Evolutionary conservation across 2,888 invertebrate genomes (phyloP).

Genomic region (Lasioglossum villosulum): DNA sequence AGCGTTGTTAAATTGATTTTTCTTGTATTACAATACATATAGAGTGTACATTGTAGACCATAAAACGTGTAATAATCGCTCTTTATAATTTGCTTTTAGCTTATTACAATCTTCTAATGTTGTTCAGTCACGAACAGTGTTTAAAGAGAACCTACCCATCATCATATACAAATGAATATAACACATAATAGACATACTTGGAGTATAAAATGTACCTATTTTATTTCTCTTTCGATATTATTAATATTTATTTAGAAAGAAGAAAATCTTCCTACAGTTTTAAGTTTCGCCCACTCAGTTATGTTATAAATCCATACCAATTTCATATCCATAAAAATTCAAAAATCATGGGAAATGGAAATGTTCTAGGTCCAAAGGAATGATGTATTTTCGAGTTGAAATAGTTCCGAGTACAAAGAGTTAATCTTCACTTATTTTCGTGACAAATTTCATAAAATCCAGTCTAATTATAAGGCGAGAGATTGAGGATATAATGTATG

Average conservation of each 20-base stretch:
- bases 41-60: not conserved
- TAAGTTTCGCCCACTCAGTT: no score
- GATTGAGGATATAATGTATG: not conserved
- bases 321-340: no score
- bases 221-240: not conserved
- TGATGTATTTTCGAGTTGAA: no score
- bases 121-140: conserved; percentile 1
- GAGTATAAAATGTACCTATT: not conserved
- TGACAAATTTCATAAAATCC: not conserved
- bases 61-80: conserved; percentile 14
- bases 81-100: conserved; percentile 14
- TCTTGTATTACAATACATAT: not conserved
- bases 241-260: not conserved
- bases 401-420: no score
- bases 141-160: not conserved
- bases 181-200: not conserved
- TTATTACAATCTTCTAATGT: conserved; percentile 19
- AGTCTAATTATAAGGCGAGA: not conserved
- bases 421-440: no score
- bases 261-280: no score
- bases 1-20: conserved; percentile 2
- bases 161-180: not conserved
- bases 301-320: no score
- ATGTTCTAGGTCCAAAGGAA: no score
- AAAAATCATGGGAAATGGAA: no score